phyloP scores from a whole-genome alignment of 2,888 invertebrate genomes.

The Ptychoptera contaminata region DNA sequence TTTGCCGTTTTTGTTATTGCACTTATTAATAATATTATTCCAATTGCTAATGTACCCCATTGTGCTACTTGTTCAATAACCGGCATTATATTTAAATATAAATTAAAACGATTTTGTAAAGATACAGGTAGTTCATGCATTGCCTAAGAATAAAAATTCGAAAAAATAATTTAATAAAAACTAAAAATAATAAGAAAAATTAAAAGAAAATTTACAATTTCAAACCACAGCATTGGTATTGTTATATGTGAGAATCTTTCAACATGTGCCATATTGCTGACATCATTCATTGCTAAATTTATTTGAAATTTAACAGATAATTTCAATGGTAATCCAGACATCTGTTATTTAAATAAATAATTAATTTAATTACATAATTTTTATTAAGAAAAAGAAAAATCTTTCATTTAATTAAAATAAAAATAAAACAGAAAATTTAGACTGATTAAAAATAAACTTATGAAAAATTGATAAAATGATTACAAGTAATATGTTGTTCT shows the following conservation, averaged over 20 bases:
- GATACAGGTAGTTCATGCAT: constrained; percentile 48
- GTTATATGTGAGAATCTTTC: constrained; percentile 53
- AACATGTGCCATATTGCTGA: constrained; percentile 47
- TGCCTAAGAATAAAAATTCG: constrained; percentile 40
- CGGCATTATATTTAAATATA: constrained; percentile 60
- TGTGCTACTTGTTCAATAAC: constrained; percentile 34
- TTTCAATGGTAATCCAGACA: constrained; percentile 63
- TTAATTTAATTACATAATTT: too few species aligned
- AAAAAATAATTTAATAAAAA: constrained; percentile 1
- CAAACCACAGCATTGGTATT: constrained; percentile 74
- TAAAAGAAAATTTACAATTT: constrained; percentile 55
- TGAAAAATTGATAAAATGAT: too few species aligned
- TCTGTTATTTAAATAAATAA: constrained; percentile 23
- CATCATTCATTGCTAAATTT: constrained; percentile 63
- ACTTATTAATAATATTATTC: constrained; percentile 20
- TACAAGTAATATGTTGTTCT: too few species aligned
- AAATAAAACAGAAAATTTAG: too few species aligned
- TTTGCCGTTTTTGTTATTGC: constrained; percentile 25
- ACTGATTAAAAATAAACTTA: too few species aligned
- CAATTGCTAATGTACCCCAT: constrained; percentile 22
- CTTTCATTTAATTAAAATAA: too few species aligned
- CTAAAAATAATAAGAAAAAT: not conserved
- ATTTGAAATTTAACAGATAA: constrained; percentile 72
- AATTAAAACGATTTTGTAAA: constrained; percentile 45
- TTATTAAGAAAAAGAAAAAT: too few species aligned